phyloP scores from a whole-genome alignment of 2,888 invertebrate genomes.

The Yponomeuta cagnagella region DNA sequence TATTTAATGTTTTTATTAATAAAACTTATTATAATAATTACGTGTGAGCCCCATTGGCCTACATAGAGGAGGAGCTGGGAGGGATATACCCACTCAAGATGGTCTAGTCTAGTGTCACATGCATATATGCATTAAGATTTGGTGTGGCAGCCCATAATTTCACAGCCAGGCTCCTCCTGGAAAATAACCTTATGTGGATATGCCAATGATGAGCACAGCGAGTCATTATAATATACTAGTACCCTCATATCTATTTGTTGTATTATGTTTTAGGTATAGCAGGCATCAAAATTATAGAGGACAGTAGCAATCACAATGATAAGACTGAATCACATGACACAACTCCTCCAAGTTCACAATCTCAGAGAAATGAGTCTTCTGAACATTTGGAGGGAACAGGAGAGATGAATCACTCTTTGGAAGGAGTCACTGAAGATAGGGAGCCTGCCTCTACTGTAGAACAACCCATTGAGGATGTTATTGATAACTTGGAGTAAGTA shows the following conservation, averaged over 20 bases:
- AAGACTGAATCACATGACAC: slow-evolving; percentile 9
- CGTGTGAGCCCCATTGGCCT: no score
- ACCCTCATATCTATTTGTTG: neutral
- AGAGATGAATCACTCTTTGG: neutral
- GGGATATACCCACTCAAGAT: no score
- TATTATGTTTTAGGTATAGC: slow-evolving; percentile 22
- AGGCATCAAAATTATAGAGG: slow-evolving; percentile 22
- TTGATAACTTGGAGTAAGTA: slow-evolving; percentile 8
- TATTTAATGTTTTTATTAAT: no score
- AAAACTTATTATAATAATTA: no score
- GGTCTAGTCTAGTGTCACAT: no score
- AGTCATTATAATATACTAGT: no score
- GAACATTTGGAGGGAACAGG: neutral
- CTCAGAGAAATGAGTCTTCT: neutral
- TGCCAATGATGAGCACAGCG: no score
- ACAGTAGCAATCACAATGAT: slow-evolving; percentile 17
- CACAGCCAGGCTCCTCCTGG: neutral
- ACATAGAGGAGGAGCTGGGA: no score
- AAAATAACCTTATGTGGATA: neutral
- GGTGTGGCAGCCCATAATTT: no score
- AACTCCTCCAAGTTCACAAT: slow-evolving; percentile 5
- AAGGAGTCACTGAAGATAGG: neutral
- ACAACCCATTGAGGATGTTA: neutral
- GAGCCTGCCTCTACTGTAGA: slow-evolving; percentile 1
- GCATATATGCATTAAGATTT: no score